These are phyloP conservation scores for Anas bernieri DNA, from an alignment of 2,797 vertebrate genomes.

Conservation along the genomic window DNA sequence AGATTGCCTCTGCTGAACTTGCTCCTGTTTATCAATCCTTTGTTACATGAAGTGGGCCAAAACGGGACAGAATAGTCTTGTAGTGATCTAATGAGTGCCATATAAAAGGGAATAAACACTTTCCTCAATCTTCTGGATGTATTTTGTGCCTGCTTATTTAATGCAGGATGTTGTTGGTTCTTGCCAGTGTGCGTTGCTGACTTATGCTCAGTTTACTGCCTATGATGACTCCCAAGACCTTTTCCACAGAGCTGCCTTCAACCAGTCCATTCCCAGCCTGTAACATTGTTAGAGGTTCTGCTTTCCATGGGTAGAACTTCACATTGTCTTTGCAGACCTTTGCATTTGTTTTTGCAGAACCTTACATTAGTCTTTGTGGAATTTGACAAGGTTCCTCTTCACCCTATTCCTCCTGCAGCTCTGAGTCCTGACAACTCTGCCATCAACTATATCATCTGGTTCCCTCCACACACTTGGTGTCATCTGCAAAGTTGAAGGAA, in stretches of 20 bases:
- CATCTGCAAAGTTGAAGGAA: not conserved
- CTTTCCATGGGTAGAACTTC: not conserved
- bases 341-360: not conserved
- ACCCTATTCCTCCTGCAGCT: not conserved
- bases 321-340: not conserved
- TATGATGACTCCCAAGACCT: not conserved
- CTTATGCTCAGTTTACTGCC: not conserved
- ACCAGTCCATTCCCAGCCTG: not conserved
- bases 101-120: not conserved
- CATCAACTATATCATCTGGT: not conserved
- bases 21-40: not conserved
- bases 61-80: not conserved
- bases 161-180: not conserved
- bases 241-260: not conserved
- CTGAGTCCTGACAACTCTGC: not conserved
- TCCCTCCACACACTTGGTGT: not conserved
- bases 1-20: not conserved
- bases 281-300: not conserved
- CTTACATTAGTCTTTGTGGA: not conserved
- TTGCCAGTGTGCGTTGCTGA: not conserved
- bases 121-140: not conserved
- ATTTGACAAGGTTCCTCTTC: not conserved
- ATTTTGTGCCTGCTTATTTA: not conserved
- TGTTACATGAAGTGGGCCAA: not conserved
- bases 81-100: accelerated